These are phyloP conservation scores for Amphipyra berbera DNA, from an alignment of 2,888 invertebrate species.

Conservation along the genomic window DNA sequence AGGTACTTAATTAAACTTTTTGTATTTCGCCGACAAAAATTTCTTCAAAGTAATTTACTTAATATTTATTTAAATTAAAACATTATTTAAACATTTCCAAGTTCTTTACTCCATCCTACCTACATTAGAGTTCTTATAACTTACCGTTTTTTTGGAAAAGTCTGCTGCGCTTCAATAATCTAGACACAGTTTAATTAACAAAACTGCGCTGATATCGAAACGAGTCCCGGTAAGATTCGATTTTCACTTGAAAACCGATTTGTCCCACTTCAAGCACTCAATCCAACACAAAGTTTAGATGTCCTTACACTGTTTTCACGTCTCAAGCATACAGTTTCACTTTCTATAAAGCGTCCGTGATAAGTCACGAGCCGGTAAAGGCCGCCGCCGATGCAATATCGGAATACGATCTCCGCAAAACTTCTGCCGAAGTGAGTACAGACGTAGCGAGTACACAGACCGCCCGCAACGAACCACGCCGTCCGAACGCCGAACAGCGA, in stretches of 20 bases:
- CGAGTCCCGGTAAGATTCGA: constrained; percentile 73
- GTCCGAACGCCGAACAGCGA: constrained; percentile 87
- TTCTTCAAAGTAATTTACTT: constrained; percentile 10
- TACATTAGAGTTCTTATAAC: constrained; percentile 48
- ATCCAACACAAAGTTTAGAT: constrained; percentile 73
- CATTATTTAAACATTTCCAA: constrained; percentile 5
- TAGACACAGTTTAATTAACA: constrained; percentile 82
- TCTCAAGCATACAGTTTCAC: constrained; percentile 80
- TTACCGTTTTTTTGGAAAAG: constrained; percentile 79
- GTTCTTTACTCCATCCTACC: neutral
- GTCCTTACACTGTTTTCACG: constrained; percentile 81
- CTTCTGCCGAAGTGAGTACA: constrained; percentile 76
- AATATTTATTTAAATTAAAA: neutral
- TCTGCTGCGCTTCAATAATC: constrained; percentile 80
- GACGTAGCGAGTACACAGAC: constrained; percentile 63
- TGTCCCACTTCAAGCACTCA: constrained; percentile 75
- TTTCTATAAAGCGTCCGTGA: constrained; percentile 78
- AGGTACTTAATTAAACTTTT: constrained; percentile 8
- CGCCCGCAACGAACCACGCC: constrained; percentile 76
- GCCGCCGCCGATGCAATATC: constrained; percentile 70
- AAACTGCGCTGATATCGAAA: constrained; percentile 88
- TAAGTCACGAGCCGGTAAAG: constrained; percentile 76
- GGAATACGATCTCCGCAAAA: constrained; percentile 83
- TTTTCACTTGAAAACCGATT: constrained; percentile 70
- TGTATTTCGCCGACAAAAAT: neutral